Evolutionary conservation across 2,797 vertebrate genomes (phyloP), one percentile per base, ranked within the genome.

Genomic region (Takifugu ocellatus): DNA sequence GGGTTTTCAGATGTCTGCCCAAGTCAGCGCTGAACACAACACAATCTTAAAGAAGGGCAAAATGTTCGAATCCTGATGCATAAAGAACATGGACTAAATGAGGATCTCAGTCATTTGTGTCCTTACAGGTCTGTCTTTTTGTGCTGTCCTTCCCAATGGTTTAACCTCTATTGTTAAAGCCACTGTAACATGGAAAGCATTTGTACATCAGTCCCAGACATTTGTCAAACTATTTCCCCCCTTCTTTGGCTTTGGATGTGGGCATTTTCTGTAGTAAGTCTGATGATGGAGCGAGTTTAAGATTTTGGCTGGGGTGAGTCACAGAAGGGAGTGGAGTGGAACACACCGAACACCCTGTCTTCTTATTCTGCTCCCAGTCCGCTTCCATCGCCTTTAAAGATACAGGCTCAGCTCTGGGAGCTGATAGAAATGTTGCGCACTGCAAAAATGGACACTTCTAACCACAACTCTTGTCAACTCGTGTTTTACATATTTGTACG

Each of bases 1-100:
- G 65, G 25, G 21, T 39, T 83, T 81, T 86, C 68, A 75, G 74
- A 87, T 87, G 82, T 85, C 69, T 26, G 83, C 83, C 88, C 82
- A 87, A 82, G 69, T 59, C 55, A 55, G 60, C 55, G 60, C 63
- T 75, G 63, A 63, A 57, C 69, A 65, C 53, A 58, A 51, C 49
- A 56, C 42, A 66, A 77, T 70, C 70, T 60, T 59, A 76, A 65
- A 65, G 72, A 72, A 56, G 61, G 71, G 50, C 63, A 61, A 31
- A 67, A 74, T 77, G 66, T 74, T 81, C 74, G 81, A 78, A 83
- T 87, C 63, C 67, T 61, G 66, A 85, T 86, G 77, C 79, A 85
- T 87, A 85, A 88, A 84, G 77, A 83, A 76, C 75, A 68, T 69
- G 66, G 84, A 82, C 86, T 84, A 86, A 86, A 87, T 75, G 71